Evolutionary conservation across 2,888 invertebrate genomes (phyloP).

Genomic region (Philereme transversata): DNA sequence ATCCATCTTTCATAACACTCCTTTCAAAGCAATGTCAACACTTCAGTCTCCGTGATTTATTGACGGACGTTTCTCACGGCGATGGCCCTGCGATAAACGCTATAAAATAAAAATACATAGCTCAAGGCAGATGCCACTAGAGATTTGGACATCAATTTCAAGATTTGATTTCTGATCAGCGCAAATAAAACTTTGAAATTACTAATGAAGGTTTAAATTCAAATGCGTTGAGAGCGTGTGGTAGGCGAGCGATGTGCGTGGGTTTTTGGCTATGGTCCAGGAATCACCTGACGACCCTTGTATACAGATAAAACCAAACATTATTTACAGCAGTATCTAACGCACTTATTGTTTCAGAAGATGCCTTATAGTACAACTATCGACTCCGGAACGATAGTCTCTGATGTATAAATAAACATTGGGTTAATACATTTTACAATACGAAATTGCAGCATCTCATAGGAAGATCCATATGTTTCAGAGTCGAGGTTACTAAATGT

Average conservation of each 20-base stretch:
- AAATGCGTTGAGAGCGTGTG: slow-evolving; percentile 39
- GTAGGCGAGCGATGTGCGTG: slow-evolving; percentile 66
- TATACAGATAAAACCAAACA: slow-evolving; percentile 75
- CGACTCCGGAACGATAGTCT: slow-evolving; percentile 37
- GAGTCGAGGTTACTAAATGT: slow-evolving; percentile 9
- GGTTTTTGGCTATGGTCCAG: slow-evolving; percentile 73
- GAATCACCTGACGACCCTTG: slow-evolving; percentile 79
- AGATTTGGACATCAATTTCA: slow-evolving; percentile 77
- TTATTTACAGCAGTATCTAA: slow-evolving; percentile 71
- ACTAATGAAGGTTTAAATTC: slow-evolving; percentile 45
- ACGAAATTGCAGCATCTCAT: slow-evolving; percentile 10
- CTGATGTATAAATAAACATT: slow-evolving; percentile 42
- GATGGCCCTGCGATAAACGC: slow-evolving; percentile 58
- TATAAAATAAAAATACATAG: slow-evolving; percentile 71
- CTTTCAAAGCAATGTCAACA: slow-evolving; percentile 47
- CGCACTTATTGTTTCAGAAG: slow-evolving; percentile 60
- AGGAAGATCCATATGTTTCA: slow-evolving; percentile 8
- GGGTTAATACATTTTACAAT: slow-evolving; percentile 30
- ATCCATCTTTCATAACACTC: slow-evolving; percentile 47
- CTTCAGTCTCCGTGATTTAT: slow-evolving; percentile 51
- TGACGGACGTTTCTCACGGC: slow-evolving; percentile 49
- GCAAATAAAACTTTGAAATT: slow-evolving; percentile 45
- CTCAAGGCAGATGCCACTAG: slow-evolving; percentile 69
- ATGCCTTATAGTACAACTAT: slow-evolving; percentile 48
- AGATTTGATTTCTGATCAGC: slow-evolving; percentile 46